Evolutionary conservation across 1,140 invertebrate genomes (phyloP).

Genomic region (Asobara japonica): DNA sequence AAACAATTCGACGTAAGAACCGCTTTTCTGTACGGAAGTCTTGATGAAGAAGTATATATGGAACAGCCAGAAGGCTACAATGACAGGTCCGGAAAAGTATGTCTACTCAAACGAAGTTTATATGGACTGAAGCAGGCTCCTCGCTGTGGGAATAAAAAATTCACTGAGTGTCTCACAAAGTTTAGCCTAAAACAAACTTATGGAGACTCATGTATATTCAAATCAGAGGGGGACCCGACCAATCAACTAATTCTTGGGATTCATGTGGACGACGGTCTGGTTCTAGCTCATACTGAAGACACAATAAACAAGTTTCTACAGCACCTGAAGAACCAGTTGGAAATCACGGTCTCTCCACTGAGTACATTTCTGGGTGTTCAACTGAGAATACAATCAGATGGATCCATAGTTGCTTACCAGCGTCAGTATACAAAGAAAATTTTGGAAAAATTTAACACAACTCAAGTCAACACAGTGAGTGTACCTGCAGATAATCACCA

Average conservation of each 20-base stretch:
- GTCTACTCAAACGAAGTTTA: conserved; percentile 43
- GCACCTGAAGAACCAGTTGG: conserved; percentile 18
- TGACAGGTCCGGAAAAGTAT: conserved; percentile 36
- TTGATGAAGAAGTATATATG: conserved; percentile 16
- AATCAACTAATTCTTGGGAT: conserved; percentile 53
- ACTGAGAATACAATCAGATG: conserved; percentile 37
- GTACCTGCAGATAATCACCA: not conserved
- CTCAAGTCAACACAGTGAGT: not conserved
- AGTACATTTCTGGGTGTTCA: conserved; percentile 50
- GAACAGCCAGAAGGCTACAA: conserved; percentile 45
- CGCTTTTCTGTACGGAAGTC: not conserved
- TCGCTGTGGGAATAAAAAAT: conserved; percentile 53
- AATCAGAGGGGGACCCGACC: conserved; percentile 18
- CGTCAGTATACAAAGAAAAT: conserved; percentile 51
- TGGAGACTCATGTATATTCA: not conserved
- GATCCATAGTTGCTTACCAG: conserved; percentile 48
- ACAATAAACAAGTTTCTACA: conserved; percentile 39
- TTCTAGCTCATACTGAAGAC: conserved; percentile 39
- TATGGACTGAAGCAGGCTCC: conserved; percentile 53
- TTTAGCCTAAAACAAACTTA: not conserved
- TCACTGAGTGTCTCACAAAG: conserved; percentile 28
- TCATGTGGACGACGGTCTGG: conserved; percentile 66
- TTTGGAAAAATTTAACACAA: conserved; percentile 44
- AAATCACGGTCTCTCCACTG: conserved; percentile 20
- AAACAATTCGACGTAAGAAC: conserved; percentile 10